Evolutionary conservation across 2,888 invertebrate genomes (phyloP), one percentile per base, ranked within the genome.

Genomic region (Drosophila formosana): DNA sequence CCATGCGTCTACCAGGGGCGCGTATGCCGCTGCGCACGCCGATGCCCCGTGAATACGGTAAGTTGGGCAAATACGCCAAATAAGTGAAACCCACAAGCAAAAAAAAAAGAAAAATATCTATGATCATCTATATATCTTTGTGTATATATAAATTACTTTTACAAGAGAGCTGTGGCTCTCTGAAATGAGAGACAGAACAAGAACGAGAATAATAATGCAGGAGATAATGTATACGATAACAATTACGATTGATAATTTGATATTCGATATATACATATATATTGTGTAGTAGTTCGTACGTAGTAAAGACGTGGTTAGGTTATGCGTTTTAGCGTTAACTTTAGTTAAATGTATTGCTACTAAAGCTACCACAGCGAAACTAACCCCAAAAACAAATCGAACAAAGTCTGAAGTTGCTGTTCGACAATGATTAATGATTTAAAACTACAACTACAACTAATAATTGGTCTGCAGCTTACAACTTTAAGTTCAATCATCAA

Each of bases 1-100:
- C 95, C 89, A 93, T 95, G 90, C 93, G 95, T 78, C 94, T 95
- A 82, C 93, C 93, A 72, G 93, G 93, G 86, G 91, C 92, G 74
- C 90, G 93, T 82, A 91, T 92, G 87, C 92, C 93, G 78, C 80
- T 93, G 80, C 90, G 92, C 82, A 92, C 95, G 91, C 95, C 95
- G 72, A 95, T 97, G 95, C 90, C 97, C 89, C 96, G 97, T 84
- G 97, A 97, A 93, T 97, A 97, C 94, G 97, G 97, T 97, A 95
- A 96, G 97, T 96, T 82, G 63, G 85, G 85, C 80, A 84, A 88
- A 88, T 74, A 68, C 53, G 83, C 83, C 86, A 80, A 56, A 78
- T 69, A 73, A 85, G 72, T 82, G 68, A 88, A 75, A 34, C 3
- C 45, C 7, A 32, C 32, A 32, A 32, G 18, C n/a, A n/a, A 7